A percentile compares a stretch with the other conserved stretches of the same genome.
Evolutionary conservation across 2,113 vertebrate species (phyloP).

Genomic region (Osmerus eperlanus): DNA sequence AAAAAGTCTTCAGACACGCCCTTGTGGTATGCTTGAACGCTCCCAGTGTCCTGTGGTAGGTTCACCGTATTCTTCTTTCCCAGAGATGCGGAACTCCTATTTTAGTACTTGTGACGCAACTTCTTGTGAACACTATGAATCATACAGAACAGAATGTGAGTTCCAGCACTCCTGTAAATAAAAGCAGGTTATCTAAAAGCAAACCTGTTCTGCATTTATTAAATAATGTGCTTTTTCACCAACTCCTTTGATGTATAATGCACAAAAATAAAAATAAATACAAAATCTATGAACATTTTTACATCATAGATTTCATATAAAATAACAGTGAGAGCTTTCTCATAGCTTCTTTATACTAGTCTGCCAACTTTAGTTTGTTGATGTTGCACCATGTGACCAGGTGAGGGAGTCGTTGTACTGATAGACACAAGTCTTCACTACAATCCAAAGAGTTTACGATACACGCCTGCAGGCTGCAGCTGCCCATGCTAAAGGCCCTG

Average conservation of each 20-base stretch:
- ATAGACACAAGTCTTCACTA: neutral
- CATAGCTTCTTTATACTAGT: neutral
- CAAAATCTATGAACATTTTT: no score
- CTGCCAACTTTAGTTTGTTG: neutral
- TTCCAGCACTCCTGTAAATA: neutral
- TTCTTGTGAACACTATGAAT: neutral
- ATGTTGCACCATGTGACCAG: slow-evolving; percentile 28
- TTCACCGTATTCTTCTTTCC: slow-evolving; percentile 17
- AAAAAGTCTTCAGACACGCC: slow-evolving; percentile 27
- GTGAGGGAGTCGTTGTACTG: slow-evolving; percentile 42
- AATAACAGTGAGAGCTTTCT: neutral
- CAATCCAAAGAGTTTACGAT: neutral
- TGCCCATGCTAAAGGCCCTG: neutral
- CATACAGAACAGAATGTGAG: neutral
- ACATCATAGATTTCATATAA: no score
- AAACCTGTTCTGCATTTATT: no score
- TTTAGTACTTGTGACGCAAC: slow-evolving; percentile 37
- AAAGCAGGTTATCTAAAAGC: neutral
- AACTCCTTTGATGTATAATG: no score
- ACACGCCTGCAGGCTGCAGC: neutral
- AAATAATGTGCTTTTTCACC: no score
- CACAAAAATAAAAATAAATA: no score
- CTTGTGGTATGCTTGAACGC: slow-evolving; percentile 12
- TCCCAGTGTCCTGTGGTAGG: slow-evolving; percentile 15
- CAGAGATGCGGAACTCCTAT: slow-evolving; percentile 30